A percentile compares a stretch with the other conserved stretches of the same genome.
phyloP scores from a whole-genome alignment of 1,140 invertebrate species.

The Neodiprion virginianus region DNA sequence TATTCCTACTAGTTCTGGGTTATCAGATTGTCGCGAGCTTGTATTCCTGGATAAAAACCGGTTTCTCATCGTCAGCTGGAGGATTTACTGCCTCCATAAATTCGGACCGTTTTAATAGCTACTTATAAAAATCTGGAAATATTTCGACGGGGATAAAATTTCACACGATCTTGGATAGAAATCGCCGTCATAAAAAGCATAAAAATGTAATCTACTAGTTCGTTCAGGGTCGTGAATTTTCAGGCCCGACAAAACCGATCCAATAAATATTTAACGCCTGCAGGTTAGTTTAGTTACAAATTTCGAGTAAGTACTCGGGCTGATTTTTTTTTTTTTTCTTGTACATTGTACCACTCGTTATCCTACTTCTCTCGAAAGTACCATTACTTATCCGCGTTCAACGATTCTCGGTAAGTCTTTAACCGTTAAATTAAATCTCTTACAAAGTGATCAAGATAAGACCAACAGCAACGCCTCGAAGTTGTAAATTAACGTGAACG shows the following conservation, averaged over 20 bases:
- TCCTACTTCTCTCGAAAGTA: too few species aligned
- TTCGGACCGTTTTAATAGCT: not conserved
- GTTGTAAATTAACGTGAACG: not conserved
- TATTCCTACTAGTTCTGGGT: not conserved
- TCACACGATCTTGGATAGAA: not conserved
- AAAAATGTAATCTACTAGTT: not conserved
- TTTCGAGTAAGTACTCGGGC: too few species aligned
- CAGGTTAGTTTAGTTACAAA: too few species aligned
- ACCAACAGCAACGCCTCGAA: not conserved
- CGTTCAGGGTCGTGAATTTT: too few species aligned
- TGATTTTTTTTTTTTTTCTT: too few species aligned
- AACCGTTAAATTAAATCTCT: not conserved
- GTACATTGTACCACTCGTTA: too few species aligned
- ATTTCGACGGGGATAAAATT: not conserved
- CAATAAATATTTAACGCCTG: too few species aligned
- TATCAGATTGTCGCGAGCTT: not conserved
- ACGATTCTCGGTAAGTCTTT: constrained; percentile 1
- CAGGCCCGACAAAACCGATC: too few species aligned
- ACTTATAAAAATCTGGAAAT: not conserved
- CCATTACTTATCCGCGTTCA: not conserved
- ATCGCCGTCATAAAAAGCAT: not conserved
- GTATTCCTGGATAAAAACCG: not conserved
- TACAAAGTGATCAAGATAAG: not conserved
- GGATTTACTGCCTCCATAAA: not conserved
- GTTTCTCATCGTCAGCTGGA: not conserved